A percentile compares a stretch with the other conserved stretches of the same genome.
phyloP scores from a whole-genome alignment of 2,113 vertebrate genomes.

The Oriolus oriolus region DNA sequence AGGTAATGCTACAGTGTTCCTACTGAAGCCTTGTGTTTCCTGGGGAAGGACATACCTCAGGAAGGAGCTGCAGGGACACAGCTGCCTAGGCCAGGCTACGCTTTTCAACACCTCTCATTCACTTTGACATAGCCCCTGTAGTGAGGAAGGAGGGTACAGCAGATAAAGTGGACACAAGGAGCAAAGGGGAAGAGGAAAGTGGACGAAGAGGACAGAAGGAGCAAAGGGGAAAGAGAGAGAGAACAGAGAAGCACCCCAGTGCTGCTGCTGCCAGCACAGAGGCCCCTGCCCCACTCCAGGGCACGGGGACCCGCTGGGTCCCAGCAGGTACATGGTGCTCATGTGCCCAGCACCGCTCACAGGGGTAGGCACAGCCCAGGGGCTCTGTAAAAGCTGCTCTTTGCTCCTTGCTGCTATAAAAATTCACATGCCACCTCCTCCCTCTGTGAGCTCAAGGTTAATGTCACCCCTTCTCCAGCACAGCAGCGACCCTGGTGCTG shows the following conservation, averaged over 20 bases:
- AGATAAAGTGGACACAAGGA: background rate
- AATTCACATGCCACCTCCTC: background rate
- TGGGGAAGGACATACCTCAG: background rate
- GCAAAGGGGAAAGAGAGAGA: background rate
- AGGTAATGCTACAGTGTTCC: background rate
- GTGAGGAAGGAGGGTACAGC: background rate
- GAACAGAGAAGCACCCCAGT: background rate
- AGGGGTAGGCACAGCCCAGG: background rate
- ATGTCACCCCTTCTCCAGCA: rapidly evolving
- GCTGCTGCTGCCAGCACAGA: background rate
- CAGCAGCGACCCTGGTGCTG: background rate
- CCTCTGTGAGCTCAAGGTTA: background rate
- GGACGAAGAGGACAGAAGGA: background rate
- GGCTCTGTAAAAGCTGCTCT: background rate
- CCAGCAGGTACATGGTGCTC: background rate
- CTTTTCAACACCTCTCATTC: background rate
- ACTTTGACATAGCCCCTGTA: background rate
- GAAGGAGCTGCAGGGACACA: background rate
- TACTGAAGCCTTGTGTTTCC: rapidly evolving
- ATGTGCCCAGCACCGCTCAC: background rate
- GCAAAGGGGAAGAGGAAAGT: background rate
- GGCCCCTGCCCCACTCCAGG: background rate
- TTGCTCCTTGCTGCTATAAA: background rate
- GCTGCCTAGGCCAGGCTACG: background rate
- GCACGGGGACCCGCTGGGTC: background rate